Evolutionary conservation across 2,888 invertebrate species (phyloP), one percentile per base, ranked within the genome.

Genomic region (Ectemnius continuus): DNA sequence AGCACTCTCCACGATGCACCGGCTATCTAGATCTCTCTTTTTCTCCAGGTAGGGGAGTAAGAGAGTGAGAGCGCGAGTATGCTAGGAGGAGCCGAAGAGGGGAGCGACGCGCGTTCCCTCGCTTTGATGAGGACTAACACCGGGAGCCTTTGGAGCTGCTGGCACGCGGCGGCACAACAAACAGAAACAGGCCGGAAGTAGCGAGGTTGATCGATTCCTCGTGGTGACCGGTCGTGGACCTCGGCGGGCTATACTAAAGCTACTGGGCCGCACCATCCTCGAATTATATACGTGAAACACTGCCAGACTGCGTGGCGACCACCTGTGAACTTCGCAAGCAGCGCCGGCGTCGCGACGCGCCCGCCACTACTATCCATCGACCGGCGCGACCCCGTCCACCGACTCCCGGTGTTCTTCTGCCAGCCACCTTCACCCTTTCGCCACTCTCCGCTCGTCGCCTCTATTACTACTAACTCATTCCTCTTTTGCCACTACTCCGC

Each of bases 241-340:
- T 84, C 87, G 87, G 83, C 83, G 61, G 78, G 67, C 73, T 62
- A 73, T 75, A 69, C 70, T 70, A 81, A 81, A 82, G 77, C 79
- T 75, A 82, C 84, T 81, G 16, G 52, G 80, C 79, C 79, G 69
- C 78, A 80, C 78, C 75, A 75, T 72, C 84, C 81, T 84, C 36
- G 36, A 36, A 36, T 36, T 36, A 36, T 36, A 36, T 36, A 80
- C 82, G 82, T 84, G 84, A 85, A 87, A 83, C 79, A 81, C 78
- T 68, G 83, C 82, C 83, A 88, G 88, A 88, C 88, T 89, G 89
- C 89, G 87, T 88, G 88, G 87, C 88, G 89, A 89, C 88, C 88
- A 88, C 88, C 88, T 88, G 89, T 88, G 85, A 88, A 79, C 87
- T 78, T 84, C 80, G n/a, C 76, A 78, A 74, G 79, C 80, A 84